Base-by-base conservation (phyloP, 2,797 vertebrate species). In the Typhlichthys subterraneus region DNA sequence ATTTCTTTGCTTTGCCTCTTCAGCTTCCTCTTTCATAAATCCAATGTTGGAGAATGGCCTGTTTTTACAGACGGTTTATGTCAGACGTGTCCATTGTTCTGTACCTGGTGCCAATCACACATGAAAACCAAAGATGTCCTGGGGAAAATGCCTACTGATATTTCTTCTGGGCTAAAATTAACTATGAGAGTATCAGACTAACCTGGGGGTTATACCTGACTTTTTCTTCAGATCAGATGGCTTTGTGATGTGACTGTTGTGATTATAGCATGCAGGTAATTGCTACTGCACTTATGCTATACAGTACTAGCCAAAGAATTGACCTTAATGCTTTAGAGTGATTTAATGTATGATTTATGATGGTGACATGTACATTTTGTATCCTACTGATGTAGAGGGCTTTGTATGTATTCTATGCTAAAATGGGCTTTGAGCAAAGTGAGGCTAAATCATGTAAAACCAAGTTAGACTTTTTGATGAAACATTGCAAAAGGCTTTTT, bases 301-400 rank as follows among this genome's bases (percentile, higher is more conserved):
- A 63, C 45, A 6, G 15, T 51, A 72, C 57, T 61, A 76, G 79
- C 88, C 87, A 89, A 87, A 89, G 76, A 63, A 46, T 50, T 51
- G 5, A 82, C 57, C 76, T 50, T 63, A 57, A 80, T 77, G 82
- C 79, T 84, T 81, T 70, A 48, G 65, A 67, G 48, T 82, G 73
- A 85, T 81, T 85, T 59, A 79, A 38, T 75, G 70, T 85, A 75
- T 79, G 74, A 82, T 84, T 82, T 72, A 38, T 76, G 48, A 60
- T 47, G 65, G 33, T 59, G 33, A 57, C 47, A 45, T 75, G 59
- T 73, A 1, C 68, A 74, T 74, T 60, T 77, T 31, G 0, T 75
- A 50, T 57, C n/a, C 48, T 59, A 51, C 66, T 67, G 14, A 54
- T 53, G 64, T 63, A 69, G 66, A 69, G 65, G 67, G 63, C 61